Base-by-base conservation (phyloP, 1,140 invertebrate genomes). In the Drosophila saltans region DNA sequence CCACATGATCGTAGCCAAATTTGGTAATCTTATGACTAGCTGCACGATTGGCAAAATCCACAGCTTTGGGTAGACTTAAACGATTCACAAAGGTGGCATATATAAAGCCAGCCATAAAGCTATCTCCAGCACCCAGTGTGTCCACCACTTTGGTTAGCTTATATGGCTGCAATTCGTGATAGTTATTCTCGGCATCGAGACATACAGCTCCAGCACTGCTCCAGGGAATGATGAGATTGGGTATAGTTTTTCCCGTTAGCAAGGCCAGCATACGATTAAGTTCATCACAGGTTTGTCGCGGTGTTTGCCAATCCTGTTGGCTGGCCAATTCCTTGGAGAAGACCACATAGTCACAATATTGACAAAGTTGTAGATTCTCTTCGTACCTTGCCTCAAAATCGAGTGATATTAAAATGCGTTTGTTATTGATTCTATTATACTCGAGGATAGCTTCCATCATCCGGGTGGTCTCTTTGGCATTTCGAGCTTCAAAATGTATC, bases 401-500 rank as follows among this genome's bases (percentile, higher is more conserved):
- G 16, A 96, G 80, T 2, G 95, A 96, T 59, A 95, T 93, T n/a
- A 81, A 93, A 59, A 96, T 94, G 10, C n/a, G 28, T 0, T 72
- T 61, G 1, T 60, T 39, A 2, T 57, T 21, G 9, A 3, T 40
- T 2, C 16, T 57, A 6, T 57, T 56, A 48, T 93, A 93, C 26
- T 93, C 85, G 45, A 93, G 83, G 21, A 96, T 92, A 26, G 90
- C 75, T n/a, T 93, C 77, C 75, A 96, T 93, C 94, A 96, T 96
- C 69, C 92, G 90, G 8, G 92, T 72, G 4, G 95, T 93, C 71
- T 94, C 93, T 2, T 80, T 66, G 16, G 94, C 81, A 92, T 95
- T 94, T 65, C 95, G 93, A 7, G 95, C 95, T 92, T 96, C 95
- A 92, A 96, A 95, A 90, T 96, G 95, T 48, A 96, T 93, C 96